Evolutionary conservation across 2,113 vertebrate species (phyloP).

Genomic region (Mobula birostris): DNA sequence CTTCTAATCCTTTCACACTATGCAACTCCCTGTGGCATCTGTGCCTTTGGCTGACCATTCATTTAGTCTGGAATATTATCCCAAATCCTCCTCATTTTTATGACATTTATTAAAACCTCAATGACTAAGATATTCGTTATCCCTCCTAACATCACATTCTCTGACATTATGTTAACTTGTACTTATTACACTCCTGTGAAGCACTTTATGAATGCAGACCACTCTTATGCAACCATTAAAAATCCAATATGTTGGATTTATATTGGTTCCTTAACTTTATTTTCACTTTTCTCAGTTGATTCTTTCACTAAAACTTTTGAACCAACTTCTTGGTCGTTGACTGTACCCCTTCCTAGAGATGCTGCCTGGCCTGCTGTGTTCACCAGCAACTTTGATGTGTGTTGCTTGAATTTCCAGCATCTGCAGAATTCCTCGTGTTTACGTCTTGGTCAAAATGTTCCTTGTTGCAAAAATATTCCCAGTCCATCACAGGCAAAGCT

Average conservation of each 20-base stretch:
- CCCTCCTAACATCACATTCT: not conserved
- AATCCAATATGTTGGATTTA: not conserved
- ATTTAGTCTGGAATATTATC: not conserved
- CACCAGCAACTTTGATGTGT: too few species aligned
- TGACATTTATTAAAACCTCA: not conserved
- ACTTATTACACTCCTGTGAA: not conserved
- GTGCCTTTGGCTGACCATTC: not conserved
- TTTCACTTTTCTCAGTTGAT: not conserved
- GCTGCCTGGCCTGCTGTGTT: too few species aligned
- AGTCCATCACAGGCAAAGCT: too few species aligned
- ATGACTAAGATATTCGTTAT: not conserved
- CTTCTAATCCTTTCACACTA: not conserved
- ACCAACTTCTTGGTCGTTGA: not conserved
- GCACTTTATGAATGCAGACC: not conserved
- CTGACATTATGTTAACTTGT: not conserved
- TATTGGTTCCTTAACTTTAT: not conserved
- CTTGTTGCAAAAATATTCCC: too few species aligned
- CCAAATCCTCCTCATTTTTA: not conserved
- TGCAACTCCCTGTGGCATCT: too few species aligned
- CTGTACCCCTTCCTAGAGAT: too few species aligned
- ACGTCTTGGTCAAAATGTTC: too few species aligned
- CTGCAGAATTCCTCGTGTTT: too few species aligned
- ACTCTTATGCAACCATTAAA: not conserved
- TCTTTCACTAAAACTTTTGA: not conserved
- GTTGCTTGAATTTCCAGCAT: too few species aligned